Evolutionary conservation across 2,888 invertebrate species (phyloP), one percentile per base, ranked within the genome.

Genomic region (Ptychoptera albimana): DNA sequence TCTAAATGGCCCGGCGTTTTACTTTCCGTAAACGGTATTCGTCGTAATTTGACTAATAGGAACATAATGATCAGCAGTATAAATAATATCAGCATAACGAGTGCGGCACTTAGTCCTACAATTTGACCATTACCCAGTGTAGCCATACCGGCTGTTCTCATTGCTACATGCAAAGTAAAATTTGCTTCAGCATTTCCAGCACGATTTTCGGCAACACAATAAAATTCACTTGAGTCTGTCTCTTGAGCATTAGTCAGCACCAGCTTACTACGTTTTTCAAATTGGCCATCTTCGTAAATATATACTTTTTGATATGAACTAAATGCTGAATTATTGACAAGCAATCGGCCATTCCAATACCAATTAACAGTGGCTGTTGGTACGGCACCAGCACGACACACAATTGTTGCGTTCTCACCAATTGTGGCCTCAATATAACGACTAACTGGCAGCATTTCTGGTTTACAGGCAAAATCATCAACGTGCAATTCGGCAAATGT

Each of bases 141-240:
- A 2, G 82, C 81, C 73, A 86, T 82, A 42, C 86, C 85, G 29
- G 80, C 82, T 39, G 83, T 73, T 46, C 79, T 68, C 65, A 83
- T 74, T 43, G 81, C 77, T 44, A 91, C 83, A 57, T 83, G 82
- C 36, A 91, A 70, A 34, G 89, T 89, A 57, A 89, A 89, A 64
- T 91, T 91, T 11, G 86, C 85, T 67, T 87, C 87, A 31, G 83
- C 82, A 56, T 77, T 82, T 15, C 89, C 91, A 4, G 86, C 91
- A 48, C 82, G 78, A 64, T 91, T 92, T 63, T 88, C 87, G 8
- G 89, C 89, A 2, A 87, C 81, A 63, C 91, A 91, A 60, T 84
- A 84, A 65, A 89, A 87, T 55, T 85, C 86, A 46, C 79, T 80
- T 1, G 83, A 79, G 59, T 86, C 86, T 2, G 80, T 73, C 61